phyloP scores from a whole-genome alignment of 2,888 invertebrate species.

The Meganola albula region DNA sequence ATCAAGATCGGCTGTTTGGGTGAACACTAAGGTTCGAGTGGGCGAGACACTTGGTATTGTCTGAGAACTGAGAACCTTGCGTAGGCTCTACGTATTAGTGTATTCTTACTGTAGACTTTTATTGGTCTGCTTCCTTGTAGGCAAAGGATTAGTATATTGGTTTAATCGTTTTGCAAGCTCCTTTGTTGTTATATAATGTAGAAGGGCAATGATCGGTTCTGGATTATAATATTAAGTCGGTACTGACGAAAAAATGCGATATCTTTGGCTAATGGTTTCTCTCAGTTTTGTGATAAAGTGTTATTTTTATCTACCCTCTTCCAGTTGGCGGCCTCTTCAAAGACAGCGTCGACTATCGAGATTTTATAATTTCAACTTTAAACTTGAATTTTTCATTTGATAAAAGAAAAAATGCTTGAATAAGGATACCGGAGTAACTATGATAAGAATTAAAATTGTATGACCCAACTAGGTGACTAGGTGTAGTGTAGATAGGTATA shows the following conservation, averaged over 20 bases:
- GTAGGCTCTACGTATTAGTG: slow-evolving; percentile 25
- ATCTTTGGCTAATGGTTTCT: no score
- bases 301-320: slow-evolving; percentile 26
- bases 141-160: no score
- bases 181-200: no score
- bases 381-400: slow-evolving; percentile 20
- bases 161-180: no score
- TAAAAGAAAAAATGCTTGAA: no score
- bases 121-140: slow-evolving; percentile 31
- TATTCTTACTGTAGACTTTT: slow-evolving; percentile 34
- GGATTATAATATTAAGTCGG: no score
- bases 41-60: slow-evolving; percentile 34
- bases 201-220: no score
- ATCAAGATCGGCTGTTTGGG: slow-evolving; percentile 27
- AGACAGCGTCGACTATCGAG: slow-evolving; percentile 23
- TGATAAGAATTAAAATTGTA: no score
- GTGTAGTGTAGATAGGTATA: no score
- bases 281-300: slow-evolving; percentile 28
- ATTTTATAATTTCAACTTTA: slow-evolving; percentile 26
- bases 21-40: slow-evolving; percentile 24
- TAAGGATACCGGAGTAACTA: no score
- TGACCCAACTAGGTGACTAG: no score
- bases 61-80: slow-evolving; percentile 20
- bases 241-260: no score
- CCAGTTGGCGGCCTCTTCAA: slow-evolving; percentile 28